Evolutionary conservation across 37 sponge, comb jelly and placozoan species (phyloP), one percentile per base, ranked within the genome.

Genomic region (Ephydatia muelleri): DNA sequence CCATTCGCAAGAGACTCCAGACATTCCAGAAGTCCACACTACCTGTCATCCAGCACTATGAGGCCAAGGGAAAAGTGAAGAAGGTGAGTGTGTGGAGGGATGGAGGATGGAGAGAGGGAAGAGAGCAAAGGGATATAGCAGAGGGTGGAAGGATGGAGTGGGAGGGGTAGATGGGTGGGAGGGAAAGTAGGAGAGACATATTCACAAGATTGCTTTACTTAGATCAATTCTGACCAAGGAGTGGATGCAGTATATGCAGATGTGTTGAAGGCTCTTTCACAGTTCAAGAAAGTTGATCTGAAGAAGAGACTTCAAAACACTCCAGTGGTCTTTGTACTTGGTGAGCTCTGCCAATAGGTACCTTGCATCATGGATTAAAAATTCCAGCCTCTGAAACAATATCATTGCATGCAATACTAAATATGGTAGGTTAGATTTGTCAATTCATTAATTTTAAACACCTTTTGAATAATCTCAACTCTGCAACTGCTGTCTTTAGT

Each of bases 1-100:
- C 96, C 65, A 96, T 96, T 73, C 75, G 82, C 72, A 93, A 91
- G 76, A 73, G 94, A 30, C 83, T 96, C 65, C 71, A 74, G 25
- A 91, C 92, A 14, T 91, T 91, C 78, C 32, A 81, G 19, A 47
- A 75, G 28, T 37, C 76, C 25, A 96, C 96, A 72, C 79, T 85
- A 19, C 96, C 96, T 34, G 96, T 91, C 14, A 80, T 96, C 5
- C 72, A 93, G 69, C 78, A 85, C 84, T 86, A 82, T 36, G 38
- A 89, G 65, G 21, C 30, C 38, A 37, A 36, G 38, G 83, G 74
- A 26, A 88, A 86, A 87, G 80, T 83, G 30, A 80, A 34, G 47
- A 72, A 82, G 85, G 92, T 91, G 65, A 2, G 73, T 87, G 57
- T 3, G 73, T n/a, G 57, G 57, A 57, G 57, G 9, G 57, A 14